Evolutionary conservation across 1,140 invertebrate species (phyloP).

Genomic region (Leptonema lineaticorne): DNA sequence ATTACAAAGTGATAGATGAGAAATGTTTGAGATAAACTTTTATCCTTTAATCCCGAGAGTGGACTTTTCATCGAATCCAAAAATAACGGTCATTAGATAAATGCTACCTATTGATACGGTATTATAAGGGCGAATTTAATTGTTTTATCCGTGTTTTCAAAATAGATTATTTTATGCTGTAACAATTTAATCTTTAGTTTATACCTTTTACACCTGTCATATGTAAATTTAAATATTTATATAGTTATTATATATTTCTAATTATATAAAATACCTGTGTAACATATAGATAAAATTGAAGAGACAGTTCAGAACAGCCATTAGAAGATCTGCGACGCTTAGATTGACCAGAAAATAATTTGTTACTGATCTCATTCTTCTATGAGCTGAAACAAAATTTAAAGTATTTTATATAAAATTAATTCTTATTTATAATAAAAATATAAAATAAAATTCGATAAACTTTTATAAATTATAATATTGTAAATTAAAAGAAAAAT

Average conservation of each 20-base stretch:
- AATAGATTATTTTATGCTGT: no score
- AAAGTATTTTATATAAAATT: no score
- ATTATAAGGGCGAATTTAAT: no score
- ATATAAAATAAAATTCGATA: no score
- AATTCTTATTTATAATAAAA: no score
- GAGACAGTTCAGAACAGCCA: conserved; percentile 88
- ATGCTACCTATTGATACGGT: no score
- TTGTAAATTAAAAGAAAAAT: no score
- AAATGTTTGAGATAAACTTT: neutral
- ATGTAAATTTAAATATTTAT: no score
- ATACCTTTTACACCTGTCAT: no score
- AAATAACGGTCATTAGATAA: neutral
- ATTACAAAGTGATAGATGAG: neutral
- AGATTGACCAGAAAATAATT: conserved; percentile 96
- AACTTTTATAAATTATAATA: no score
- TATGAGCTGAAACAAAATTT: conserved; percentile 62
- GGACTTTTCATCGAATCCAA: neutral
- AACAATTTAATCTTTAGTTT: no score
- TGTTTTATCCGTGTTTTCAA: no score
- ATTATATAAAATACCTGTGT: conserved; percentile 56
- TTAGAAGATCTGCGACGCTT: conserved; percentile 88
- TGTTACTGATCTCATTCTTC: conserved; percentile 91
- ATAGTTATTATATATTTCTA: neutral
- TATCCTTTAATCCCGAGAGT: neutral
- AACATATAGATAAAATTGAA: conserved; percentile 93